Conservation (phyloP, 2,113 vertebrate species). For the Cathartes aura region DNA sequence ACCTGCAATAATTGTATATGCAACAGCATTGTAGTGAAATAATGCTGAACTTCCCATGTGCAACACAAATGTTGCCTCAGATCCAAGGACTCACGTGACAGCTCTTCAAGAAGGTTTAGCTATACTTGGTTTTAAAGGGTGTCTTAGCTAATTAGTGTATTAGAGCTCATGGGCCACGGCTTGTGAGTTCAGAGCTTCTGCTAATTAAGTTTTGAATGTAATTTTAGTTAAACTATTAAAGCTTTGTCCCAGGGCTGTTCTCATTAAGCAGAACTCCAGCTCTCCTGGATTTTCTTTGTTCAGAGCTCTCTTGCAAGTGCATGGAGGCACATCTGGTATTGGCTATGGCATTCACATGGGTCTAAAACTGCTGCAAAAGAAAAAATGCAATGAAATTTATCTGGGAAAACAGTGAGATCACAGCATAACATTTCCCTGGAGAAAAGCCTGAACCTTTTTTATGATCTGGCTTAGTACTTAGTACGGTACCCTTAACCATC, state of each 20-base stretch:
- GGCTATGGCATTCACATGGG: slow-evolving; percentile 33
- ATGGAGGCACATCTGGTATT: slow-evolving; percentile 47
- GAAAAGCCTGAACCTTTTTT: slow-evolving; percentile 52
- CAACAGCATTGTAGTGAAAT: background rate
- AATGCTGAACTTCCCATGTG: background rate
- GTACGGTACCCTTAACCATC: slow-evolving; percentile 1
- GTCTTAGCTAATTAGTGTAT: slow-evolving; percentile 75
- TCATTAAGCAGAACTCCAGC: slow-evolving; percentile 54
- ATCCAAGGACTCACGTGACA: slow-evolving; percentile 7
- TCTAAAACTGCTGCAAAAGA: slow-evolving; percentile 46
- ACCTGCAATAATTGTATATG: background rate
- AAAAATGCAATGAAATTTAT: slow-evolving; percentile 66
- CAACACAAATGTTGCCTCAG: slow-evolving; percentile 43
- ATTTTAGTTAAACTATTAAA: slow-evolving; percentile 78
- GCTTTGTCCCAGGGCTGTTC: slow-evolving; percentile 69
- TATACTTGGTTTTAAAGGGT: slow-evolving; percentile 59
- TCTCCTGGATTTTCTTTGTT: slow-evolving; percentile 59
- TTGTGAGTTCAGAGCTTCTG: slow-evolving; percentile 73
- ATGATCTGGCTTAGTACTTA: slow-evolving; percentile 36
- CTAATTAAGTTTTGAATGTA: slow-evolving; percentile 78
- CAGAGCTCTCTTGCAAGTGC: slow-evolving; percentile 32
- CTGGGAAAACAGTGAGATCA: slow-evolving; percentile 66
- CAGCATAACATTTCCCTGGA: slow-evolving; percentile 52
- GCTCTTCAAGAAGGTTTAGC: slow-evolving; percentile 49
- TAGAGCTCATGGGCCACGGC: slow-evolving; percentile 63